Percentiles rank a stretch among this genome's conserved stretches.
These are phyloP conservation scores for Drosophila mercatorum DNA, from an alignment of 2,888 invertebrate species.

Conservation along the genomic window DNA sequence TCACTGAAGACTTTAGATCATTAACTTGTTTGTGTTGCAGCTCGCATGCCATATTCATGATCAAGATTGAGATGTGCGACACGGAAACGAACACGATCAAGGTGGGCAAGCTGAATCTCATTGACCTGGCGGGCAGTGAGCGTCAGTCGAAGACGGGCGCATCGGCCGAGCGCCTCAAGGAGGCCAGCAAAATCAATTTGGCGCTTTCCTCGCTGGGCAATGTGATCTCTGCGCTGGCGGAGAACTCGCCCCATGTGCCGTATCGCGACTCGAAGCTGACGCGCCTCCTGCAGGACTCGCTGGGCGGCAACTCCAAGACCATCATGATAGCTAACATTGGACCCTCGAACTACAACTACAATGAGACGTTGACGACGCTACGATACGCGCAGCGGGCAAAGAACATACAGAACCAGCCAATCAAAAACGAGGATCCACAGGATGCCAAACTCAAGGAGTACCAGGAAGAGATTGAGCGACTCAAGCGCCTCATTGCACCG, in stretches of 20 bases:
- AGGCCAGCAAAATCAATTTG: slow-evolving; percentile 98
- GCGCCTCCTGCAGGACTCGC: slow-evolving; percentile 96
- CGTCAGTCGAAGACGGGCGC: slow-evolving; percentile 98
- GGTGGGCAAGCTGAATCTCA: slow-evolving; percentile 98
- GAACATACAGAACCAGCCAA: slow-evolving; percentile 99
- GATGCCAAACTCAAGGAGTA: slow-evolving; percentile 98
- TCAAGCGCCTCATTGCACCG: slow-evolving; percentile 85
- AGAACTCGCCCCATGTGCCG: slow-evolving; percentile 97
- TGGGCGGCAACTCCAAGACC: slow-evolving; percentile 99
- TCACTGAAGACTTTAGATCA: not conserved
- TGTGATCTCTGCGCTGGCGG: slow-evolving; percentile 98
- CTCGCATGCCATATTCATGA: slow-evolving; percentile 99
- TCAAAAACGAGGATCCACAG: slow-evolving; percentile 99
- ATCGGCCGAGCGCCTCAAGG: slow-evolving; percentile 95
- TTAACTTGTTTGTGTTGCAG: slow-evolving; percentile 83
- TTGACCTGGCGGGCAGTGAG: slow-evolving; percentile 99
- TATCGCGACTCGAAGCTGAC: slow-evolving; percentile 99
- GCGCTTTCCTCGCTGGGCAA: slow-evolving; percentile 98
- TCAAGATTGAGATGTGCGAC: slow-evolving; percentile 97
- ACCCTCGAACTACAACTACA: slow-evolving; percentile 98
- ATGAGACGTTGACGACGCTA: slow-evolving; percentile 98
- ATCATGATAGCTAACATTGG: slow-evolving; percentile 99
- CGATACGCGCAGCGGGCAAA: slow-evolving; percentile 98
- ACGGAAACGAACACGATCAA: slow-evolving; percentile 87
- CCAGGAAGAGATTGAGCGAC: slow-evolving; percentile 95